Percentiles rank a stretch among this genome's conserved stretches.
Conservation (phyloP, 37 sponge, comb jelly and placozoan genomes). For the Aphrocallistes beatrix region DNA sequence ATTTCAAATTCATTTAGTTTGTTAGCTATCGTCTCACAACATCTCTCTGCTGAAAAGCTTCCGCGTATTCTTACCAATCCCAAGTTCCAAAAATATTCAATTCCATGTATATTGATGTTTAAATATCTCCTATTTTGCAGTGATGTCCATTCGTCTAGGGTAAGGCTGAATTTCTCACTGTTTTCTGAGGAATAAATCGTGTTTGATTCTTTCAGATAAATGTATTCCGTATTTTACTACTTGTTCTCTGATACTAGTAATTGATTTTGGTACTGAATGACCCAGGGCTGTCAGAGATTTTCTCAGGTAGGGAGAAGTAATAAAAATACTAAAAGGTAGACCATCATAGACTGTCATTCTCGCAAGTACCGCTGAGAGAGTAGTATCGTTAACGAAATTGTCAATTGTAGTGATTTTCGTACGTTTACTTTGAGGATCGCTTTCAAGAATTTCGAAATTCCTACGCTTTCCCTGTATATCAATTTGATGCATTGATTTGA, state of each 20-base stretch:
- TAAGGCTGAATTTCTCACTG: slow-evolving; percentile 10
- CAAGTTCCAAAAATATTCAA: slow-evolving; percentile 3
- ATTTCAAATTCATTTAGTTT: slow-evolving; percentile 6
- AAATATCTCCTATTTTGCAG: slow-evolving; percentile 7
- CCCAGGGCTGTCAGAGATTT: not conserved
- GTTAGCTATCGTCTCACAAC: not conserved
- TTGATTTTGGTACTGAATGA: not conserved
- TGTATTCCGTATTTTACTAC: slow-evolving; percentile 2
- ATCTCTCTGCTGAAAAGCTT: slow-evolving; percentile 1
- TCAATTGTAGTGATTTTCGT: no score
- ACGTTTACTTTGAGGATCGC: not conserved
- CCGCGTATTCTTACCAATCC: slow-evolving; percentile 3
- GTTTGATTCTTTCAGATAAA: slow-evolving; percentile 2
- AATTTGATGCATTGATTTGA: slow-evolving; percentile 9
- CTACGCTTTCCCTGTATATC: slow-evolving; percentile 3
- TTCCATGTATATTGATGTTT: slow-evolving; percentile 5
- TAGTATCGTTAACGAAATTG: not conserved
- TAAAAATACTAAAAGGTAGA: not conserved
- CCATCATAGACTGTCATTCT: not conserved
- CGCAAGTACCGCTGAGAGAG: not conserved
- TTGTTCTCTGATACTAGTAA: not conserved
- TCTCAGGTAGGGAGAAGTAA: not conserved
- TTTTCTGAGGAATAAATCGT: slow-evolving; percentile 15
- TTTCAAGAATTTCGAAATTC: not conserved
- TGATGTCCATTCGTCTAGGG: slow-evolving; percentile 16